phyloP scores from a whole-genome alignment of 2,113 vertebrate genomes.

The Melanostigma gelatinosum region DNA sequence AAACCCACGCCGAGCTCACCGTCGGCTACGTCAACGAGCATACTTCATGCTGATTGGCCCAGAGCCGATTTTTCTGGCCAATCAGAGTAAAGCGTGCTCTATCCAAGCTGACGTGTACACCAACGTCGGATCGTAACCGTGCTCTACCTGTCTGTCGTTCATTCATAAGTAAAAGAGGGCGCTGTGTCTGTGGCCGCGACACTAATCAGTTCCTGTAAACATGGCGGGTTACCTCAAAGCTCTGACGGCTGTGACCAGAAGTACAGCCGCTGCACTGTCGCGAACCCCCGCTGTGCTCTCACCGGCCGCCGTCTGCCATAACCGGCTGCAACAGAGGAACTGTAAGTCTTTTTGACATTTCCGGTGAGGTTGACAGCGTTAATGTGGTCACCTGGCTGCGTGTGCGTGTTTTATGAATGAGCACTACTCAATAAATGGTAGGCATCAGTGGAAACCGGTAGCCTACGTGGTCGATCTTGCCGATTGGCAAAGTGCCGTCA shows the following conservation, averaged over 20 bases:
- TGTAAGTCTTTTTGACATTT: conserved; percentile 72
- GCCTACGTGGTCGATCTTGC: not conserved
- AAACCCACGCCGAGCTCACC: not conserved
- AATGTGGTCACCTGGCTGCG: not conserved
- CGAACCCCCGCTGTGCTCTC: conserved; percentile 63
- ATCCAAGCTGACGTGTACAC: conserved; percentile 32
- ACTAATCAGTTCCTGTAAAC: not conserved
- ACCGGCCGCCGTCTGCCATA: conserved; percentile 51
- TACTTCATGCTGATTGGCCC: not conserved
- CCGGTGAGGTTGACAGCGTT: too few species aligned
- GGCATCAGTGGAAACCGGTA: not conserved
- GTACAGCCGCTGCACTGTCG: conserved; percentile 37
- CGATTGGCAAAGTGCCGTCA: conserved; percentile 16
- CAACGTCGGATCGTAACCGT: not conserved
- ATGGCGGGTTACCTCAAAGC: conserved; percentile 81
- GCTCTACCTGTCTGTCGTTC: not conserved
- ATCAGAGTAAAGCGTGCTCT: conserved; percentile 1
- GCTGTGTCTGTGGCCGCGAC: not conserved
- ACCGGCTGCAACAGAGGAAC: conserved; percentile 69
- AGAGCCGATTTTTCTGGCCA: not conserved
- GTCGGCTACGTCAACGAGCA: too few species aligned
- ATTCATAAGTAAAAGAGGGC: conserved; percentile 15
- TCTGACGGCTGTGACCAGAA: conserved; percentile 61
- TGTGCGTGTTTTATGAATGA: not conserved
- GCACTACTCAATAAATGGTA: not conserved